Evolutionary conservation across 2,888 invertebrate genomes (phyloP).

Genomic region (Amiota communis): DNA sequence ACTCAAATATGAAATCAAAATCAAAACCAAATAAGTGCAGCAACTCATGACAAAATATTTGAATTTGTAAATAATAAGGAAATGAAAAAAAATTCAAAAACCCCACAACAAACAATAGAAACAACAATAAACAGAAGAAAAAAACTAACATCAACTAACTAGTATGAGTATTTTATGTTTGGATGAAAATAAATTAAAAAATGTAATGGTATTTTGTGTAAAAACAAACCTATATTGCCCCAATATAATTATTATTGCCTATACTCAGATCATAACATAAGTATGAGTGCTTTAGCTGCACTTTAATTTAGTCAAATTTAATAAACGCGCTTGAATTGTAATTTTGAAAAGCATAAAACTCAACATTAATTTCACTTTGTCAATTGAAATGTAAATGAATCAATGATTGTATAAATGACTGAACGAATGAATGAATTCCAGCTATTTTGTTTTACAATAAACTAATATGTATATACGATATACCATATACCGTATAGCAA

Average conservation of each 20-base stretch:
- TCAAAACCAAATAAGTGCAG: neutral
- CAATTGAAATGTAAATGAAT: slow-evolving; percentile 21
- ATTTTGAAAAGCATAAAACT: slow-evolving; percentile 40
- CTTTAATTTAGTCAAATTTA: slow-evolving; percentile 47
- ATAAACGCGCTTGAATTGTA: slow-evolving; percentile 62
- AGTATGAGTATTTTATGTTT: neutral
- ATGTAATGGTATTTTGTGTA: neutral
- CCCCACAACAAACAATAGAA: neutral
- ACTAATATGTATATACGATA: too few relatives aligned
- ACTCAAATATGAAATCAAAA: too few relatives aligned
- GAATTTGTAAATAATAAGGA: neutral
- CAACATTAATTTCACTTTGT: neutral
- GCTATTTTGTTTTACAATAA: too few relatives aligned
- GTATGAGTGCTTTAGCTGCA: neutral
- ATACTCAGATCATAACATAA: too few relatives aligned
- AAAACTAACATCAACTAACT: neutral
- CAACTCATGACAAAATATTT: slow-evolving; percentile 7
- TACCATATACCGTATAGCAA: neutral
- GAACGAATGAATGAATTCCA: too few relatives aligned
- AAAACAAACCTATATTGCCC: too few relatives aligned
- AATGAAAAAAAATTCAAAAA: neutral
- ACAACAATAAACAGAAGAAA: neutral
- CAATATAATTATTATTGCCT: too few relatives aligned
- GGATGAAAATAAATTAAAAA: neutral
- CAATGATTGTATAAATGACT: slow-evolving; percentile 1